A percentile compares a stretch with the other conserved stretches of the same genome.
Evolutionary conservation across 2,113 vertebrate species (phyloP).

Genomic region (Micronycteris hirsuta): DNA sequence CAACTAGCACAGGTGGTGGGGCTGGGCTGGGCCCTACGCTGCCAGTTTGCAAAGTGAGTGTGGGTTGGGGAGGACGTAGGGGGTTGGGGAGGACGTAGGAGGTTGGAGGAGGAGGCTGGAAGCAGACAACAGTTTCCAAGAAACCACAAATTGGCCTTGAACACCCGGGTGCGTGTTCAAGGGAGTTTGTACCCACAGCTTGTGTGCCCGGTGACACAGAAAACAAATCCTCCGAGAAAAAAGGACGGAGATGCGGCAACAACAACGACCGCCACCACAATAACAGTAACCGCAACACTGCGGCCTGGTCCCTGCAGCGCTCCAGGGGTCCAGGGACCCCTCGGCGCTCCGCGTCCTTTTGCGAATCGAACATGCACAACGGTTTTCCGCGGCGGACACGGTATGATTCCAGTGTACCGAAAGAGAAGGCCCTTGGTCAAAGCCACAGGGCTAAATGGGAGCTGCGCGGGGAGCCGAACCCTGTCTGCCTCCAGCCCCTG

Average conservation of each 20-base stretch:
- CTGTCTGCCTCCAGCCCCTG: not conserved
- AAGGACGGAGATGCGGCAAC: not conserved
- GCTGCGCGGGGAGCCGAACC: not conserved
- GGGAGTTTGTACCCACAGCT: not conserved
- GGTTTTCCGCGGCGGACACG: rapidly evolving
- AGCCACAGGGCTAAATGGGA: not conserved
- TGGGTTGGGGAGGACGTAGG: too few relatives aligned
- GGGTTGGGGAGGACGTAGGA: rapidly evolving
- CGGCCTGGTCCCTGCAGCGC: not conserved
- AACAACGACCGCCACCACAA: not conserved
- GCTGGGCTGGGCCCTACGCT: not conserved
- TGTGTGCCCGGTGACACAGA: not conserved
- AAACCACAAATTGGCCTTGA: not conserved
- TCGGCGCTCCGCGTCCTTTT: rapidly evolving
- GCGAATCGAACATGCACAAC: rapidly evolving
- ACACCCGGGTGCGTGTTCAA: not conserved
- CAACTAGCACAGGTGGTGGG: not conserved
- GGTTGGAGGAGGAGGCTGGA: rapidly evolving
- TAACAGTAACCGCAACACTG: rapidly evolving
- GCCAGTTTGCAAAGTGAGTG: not conserved
- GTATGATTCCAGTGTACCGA: rapidly evolving
- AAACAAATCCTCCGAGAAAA: too few relatives aligned
- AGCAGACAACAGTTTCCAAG: not conserved
- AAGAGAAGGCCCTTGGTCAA: not conserved
- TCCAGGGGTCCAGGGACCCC: not conserved